Conservation (phyloP, 2,113 vertebrate species). For the Xiphophorus couchianus region DNA sequence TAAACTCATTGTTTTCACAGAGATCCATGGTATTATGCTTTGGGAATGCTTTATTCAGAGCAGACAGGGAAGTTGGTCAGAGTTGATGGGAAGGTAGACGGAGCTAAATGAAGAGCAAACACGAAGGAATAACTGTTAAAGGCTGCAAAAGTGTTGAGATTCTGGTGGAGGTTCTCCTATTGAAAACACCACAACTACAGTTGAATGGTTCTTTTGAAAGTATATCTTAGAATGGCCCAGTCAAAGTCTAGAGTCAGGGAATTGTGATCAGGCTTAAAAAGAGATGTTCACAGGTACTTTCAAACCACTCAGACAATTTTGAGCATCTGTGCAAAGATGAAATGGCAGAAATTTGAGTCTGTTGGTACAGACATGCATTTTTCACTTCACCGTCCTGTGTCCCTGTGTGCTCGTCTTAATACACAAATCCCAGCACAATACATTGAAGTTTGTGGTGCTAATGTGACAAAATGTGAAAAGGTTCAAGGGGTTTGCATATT, state of each 20-base stretch:
- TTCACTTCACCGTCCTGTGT: not conserved
- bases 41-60: not conserved
- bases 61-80: not conserved
- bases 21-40: not conserved
- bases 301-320: not conserved
- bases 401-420: not conserved
- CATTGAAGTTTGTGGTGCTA: not conserved
- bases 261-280: not conserved
- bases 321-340: not conserved
- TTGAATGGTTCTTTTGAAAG: not conserved
- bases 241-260: not conserved
- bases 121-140: not conserved
- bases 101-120: not conserved
- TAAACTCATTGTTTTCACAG: not conserved
- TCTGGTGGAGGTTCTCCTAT: not conserved
- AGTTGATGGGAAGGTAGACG: not conserved
- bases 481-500: not conserved
- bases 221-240: not conserved
- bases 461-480: not conserved
- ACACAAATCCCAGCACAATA: not conserved
- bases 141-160: not conserved
- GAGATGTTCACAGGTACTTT: not conserved
- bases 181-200: not conserved
- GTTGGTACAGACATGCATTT: not conserved
- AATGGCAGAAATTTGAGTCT: not conserved